phyloP scores from a whole-genome alignment of 2,888 invertebrate species.

The Eupelmus urozonus region DNA sequence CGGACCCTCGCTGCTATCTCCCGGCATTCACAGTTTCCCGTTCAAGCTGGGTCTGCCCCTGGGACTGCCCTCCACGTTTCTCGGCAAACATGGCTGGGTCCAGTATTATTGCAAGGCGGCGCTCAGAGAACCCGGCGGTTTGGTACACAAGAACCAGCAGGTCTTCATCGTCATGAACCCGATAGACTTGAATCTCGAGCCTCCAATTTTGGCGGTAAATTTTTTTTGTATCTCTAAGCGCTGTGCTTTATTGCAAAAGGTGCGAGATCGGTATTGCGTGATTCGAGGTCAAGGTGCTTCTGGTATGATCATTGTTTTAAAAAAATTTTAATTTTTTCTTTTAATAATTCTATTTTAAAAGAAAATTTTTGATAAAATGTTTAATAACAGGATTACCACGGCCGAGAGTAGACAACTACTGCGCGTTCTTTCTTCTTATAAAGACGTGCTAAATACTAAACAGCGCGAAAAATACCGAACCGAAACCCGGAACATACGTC shows the following conservation, averaged over 20 bases:
- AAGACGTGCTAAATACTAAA: conserved; percentile 17
- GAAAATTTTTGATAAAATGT: background rate
- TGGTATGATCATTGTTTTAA: no score
- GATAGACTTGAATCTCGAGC: conserved; percentile 93
- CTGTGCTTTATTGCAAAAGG: no score
- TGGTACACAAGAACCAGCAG: conserved; percentile 96
- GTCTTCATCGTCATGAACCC: conserved; percentile 99
- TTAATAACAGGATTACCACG: no score
- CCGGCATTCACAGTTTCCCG: conserved; percentile 96
- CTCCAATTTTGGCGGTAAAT: conserved; percentile 90
- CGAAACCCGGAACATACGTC: background rate
- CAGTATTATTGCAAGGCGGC: conserved; percentile 96
- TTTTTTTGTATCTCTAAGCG: no score
- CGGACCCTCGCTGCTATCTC: conserved; percentile 89
- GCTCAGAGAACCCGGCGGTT: conserved; percentile 90
- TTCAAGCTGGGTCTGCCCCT: conserved; percentile 94
- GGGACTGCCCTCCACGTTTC: conserved; percentile 93
- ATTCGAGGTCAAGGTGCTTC: no score
- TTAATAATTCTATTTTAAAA: no score
- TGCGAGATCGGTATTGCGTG: no score
- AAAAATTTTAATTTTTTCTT: no score
- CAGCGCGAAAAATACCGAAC: conserved; percentile 26
- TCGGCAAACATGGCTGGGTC: conserved; percentile 96
- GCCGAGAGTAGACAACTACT: no score
- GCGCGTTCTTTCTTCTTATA: background rate